These are phyloP conservation scores for Phodopus roborovskii DNA, from an alignment of 2,113 vertebrate genomes.

Conservation along the genomic window DNA sequence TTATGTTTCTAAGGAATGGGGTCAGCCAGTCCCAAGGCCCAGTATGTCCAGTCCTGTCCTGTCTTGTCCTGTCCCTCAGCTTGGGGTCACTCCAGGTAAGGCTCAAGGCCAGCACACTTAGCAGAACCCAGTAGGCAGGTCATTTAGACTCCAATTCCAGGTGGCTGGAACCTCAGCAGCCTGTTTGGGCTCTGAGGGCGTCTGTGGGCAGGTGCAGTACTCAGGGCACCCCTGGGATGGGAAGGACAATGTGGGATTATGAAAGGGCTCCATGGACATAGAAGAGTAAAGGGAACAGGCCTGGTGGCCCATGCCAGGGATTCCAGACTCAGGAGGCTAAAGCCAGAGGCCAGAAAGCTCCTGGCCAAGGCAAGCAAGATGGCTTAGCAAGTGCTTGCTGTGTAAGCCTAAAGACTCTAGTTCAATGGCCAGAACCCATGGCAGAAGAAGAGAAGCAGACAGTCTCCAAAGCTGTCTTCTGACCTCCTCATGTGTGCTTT, in stretches of 20 bases:
- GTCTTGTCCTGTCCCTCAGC: constrained; percentile 9
- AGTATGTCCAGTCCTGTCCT: neutral
- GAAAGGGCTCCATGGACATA: neutral
- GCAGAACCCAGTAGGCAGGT: constrained; percentile 8
- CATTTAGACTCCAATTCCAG: neutral
- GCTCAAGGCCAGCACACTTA: neutral
- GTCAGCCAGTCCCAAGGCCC: constrained; percentile 54
- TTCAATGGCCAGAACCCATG: neutral
- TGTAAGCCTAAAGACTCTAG: neutral
- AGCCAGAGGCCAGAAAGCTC: neutral
- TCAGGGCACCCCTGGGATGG: neutral
- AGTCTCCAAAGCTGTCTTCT: neutral
- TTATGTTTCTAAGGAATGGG: constrained; percentile 74
- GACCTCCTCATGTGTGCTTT: neutral
- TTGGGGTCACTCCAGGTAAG: constrained; percentile 67
- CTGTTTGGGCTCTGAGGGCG: neutral
- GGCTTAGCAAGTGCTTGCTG: too few species aligned
- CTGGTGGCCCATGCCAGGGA: neutral
- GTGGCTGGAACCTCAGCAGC: neutral
- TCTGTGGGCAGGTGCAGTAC: neutral
- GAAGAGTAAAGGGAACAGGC: constrained; percentile 21
- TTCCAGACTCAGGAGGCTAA: neutral
- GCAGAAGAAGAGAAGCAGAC: neutral
- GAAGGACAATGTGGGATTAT: neutral
- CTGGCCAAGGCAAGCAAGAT: neutral